Conservation (phyloP, 2,113 vertebrate genomes). For the Phainopepla nitens region DNA sequence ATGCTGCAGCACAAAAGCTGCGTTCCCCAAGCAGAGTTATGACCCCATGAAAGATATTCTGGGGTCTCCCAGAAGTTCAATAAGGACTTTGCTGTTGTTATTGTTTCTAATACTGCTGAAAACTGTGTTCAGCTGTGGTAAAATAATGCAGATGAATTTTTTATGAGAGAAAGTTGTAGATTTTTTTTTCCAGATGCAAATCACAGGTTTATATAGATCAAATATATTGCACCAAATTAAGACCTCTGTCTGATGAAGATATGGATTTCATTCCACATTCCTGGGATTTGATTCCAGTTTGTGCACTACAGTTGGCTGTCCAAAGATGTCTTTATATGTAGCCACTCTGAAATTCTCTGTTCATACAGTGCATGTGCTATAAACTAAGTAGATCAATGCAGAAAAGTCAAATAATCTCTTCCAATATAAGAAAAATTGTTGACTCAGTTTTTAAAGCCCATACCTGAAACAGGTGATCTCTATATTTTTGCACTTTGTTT, state of each 20-base stretch:
- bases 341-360: not conserved
- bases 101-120: not conserved
- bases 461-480: not conserved
- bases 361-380: not conserved
- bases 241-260: not conserved
- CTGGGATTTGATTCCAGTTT: not conserved
- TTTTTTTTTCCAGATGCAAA: not conserved
- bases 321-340: not conserved
- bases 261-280: not conserved
- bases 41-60: not conserved
- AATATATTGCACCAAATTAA: not conserved
- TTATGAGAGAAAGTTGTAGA: not conserved
- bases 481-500: not conserved
- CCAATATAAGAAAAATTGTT: not conserved
- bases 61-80: not conserved
- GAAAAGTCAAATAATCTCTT: not conserved
- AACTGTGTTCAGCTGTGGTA: not conserved
- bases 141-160: not conserved
- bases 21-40: not conserved
- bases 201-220: not conserved
- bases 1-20: not conserved
- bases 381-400: not conserved
- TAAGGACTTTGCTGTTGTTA: not conserved
- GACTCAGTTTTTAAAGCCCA: not conserved
- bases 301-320: not conserved